Evolutionary conservation across 2,888 invertebrate genomes (phyloP).

Genomic region (Tridacna gigas): DNA sequence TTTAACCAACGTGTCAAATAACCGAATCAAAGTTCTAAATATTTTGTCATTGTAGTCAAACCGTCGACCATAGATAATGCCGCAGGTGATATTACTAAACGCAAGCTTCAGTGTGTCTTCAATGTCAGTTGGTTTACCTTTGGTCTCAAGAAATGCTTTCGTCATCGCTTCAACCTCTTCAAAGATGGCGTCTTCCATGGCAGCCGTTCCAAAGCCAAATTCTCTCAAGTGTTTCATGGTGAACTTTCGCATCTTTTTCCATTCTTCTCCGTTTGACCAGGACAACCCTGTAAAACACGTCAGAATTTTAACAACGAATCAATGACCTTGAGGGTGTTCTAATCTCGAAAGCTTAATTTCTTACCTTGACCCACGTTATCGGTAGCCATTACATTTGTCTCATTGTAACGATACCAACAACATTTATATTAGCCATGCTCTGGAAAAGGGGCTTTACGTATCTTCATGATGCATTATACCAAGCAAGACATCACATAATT

Average conservation of each 20-base stretch:
- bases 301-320: neutral
- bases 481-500: too few relatives aligned
- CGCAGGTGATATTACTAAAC: slow-evolving; percentile 13
- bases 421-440: too few relatives aligned
- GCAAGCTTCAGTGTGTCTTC: slow-evolving; percentile 1
- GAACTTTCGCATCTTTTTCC: slow-evolving; percentile 31
- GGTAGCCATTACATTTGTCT: too few relatives aligned
- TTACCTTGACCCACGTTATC: too few relatives aligned
- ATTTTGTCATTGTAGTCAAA: slow-evolving; percentile 16
- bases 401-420: too few relatives aligned
- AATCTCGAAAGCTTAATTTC: too few relatives aligned
- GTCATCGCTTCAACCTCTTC: slow-evolving; percentile 13
- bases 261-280: slow-evolving; percentile 20
- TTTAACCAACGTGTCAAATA: slow-evolving; percentile 15
- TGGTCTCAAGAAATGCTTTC: neutral
- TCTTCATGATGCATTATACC: too few relatives aligned
- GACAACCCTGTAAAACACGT: neutral
- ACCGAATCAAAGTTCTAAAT: slow-evolving; percentile 7
- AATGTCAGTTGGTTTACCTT: neutral
- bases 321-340: neutral
- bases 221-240: slow-evolving; percentile 19
- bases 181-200: slow-evolving; percentile 10
- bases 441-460: too few relatives aligned
- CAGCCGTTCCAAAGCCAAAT: slow-evolving; percentile 7
- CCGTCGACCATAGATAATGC: slow-evolving; percentile 1